Conservation (phyloP, 2,797 vertebrate genomes). For the Onychomys arenicola region DNA sequence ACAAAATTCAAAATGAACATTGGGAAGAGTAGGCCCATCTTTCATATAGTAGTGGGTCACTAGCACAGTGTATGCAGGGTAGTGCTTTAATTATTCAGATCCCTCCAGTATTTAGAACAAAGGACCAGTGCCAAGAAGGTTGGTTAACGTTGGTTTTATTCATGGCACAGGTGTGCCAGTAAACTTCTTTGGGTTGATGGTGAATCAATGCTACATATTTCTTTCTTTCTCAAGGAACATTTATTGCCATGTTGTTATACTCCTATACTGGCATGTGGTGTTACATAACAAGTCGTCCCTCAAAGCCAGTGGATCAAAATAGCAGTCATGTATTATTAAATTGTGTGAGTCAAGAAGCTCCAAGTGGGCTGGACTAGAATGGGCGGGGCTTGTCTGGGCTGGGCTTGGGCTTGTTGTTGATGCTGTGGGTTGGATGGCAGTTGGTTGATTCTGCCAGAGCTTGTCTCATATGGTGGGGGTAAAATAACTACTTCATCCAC, state of each 20-base stretch:
- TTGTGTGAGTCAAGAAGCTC: neutral
- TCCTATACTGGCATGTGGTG: neutral
- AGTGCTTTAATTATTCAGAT: neutral
- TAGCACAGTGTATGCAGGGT: neutral
- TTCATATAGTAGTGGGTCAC: neutral
- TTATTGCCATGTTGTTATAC: neutral
- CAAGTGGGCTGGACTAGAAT: neutral
- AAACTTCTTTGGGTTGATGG: neutral
- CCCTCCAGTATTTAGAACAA: neutral
- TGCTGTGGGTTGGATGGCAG: neutral
- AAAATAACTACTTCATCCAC: neutral
- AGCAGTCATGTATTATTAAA: neutral
- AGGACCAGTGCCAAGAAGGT: neutral
- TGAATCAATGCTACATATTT: neutral
- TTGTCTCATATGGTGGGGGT: neutral
- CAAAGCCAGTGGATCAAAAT: neutral
- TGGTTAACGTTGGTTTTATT: neutral
- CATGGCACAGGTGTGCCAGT: neutral
- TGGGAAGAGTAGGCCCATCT: neutral
- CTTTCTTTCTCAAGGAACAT: slow-evolving; percentile 39
- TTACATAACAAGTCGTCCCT: neutral
- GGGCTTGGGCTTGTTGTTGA: neutral
- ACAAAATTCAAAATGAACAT: slow-evolving; percentile 53
- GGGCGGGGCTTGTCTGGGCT: neutral
- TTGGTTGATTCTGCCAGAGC: neutral